A percentile compares a stretch with the other conserved stretches of the same genome.
Evolutionary conservation across 2,113 vertebrate genomes (phyloP).

Genomic region (Amphilophus citrinellus): DNA sequence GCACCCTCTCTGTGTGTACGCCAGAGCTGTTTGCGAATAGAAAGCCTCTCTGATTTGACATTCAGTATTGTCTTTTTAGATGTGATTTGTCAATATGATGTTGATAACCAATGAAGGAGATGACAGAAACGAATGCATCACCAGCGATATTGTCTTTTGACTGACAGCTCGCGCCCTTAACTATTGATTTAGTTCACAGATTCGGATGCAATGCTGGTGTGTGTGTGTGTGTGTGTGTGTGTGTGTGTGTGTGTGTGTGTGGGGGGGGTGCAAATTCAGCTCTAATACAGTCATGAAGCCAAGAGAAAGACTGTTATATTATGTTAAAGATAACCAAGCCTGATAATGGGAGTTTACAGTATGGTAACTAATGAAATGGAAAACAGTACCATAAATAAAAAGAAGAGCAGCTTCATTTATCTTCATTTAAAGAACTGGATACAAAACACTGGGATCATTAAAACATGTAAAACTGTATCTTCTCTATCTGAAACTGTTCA

Average conservation of each 20-base stretch:
- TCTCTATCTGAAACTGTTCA: constrained; percentile 28
- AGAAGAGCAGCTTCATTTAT: constrained; percentile 7
- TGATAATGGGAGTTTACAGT: background rate
- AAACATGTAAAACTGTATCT: constrained; percentile 16
- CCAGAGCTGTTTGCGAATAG: constrained; percentile 14
- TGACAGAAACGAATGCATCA: constrained; percentile 63
- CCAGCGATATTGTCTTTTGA: constrained; percentile 69
- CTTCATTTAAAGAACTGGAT: background rate
- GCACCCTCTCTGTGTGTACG: background rate
- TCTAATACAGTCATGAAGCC: constrained; percentile 42
- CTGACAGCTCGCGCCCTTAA: constrained; percentile 57
- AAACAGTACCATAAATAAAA: constrained; percentile 2
- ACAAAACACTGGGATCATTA: background rate
- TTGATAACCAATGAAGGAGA: constrained; percentile 65
- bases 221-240: background rate
- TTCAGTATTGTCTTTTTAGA: constrained; percentile 64
- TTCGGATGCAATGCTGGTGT: constrained; percentile 21
- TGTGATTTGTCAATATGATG: constrained; percentile 68
- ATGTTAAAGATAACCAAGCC: constrained; percentile 10
- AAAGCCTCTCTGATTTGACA: constrained; percentile 57
- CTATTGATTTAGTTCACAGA: constrained; percentile 64
- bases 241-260: too few species aligned
- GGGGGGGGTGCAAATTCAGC: constrained; percentile 14
- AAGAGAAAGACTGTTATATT: constrained; percentile 18
- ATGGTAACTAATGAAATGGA: background rate